Evolutionary conservation across 2,888 invertebrate species (phyloP), one percentile per base, ranked within the genome.

Genomic region (Prosopocoilus inquinatus): DNA sequence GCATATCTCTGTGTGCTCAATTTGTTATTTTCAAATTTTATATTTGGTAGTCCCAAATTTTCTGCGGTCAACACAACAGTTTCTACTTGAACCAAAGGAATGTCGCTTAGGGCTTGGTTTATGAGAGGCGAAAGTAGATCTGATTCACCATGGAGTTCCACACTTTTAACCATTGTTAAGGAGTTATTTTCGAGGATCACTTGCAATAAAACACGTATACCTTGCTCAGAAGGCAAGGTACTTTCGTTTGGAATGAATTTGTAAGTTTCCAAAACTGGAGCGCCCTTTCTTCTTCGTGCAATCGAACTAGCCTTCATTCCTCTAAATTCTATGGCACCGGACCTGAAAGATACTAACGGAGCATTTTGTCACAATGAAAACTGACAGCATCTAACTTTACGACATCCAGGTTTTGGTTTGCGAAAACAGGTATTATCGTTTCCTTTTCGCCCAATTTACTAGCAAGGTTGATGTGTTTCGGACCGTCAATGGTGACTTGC

Each of bases 271-370:
- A 93, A 75, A 0, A 90, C 85, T 1, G 93, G 91, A n/a, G 86
- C 80, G 9, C 86, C 86, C 12, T 85, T 84, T 58, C 84, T 79
- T 44, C 84, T 83, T 62, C 86, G 81, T 0, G 89, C 82, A 38
- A 94, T 91, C 0, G 88, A 82, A 53, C 86, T 89, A 0, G 90
- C 90, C 63, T 88, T 85, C 0, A 94, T 78, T 2, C 91, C 92
- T 50, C 85, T 82, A 4, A 94, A 79, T 75, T 90, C 88, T 1
- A 93, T 86, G 55, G 90, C 91, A 44, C 91, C 91, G 52, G 87
- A 83, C 60, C 85, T 82, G 58, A 28, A 66, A 60, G 12, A 32
- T 36, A 53, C 5, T 7, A 28, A 28, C 20, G 5, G 5, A 28
- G 7, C 7, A 4, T 5, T 28, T 28, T 28, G 20, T 4, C 20